Conservation (phyloP, 2,888 invertebrate species). For the Polydrusus cervinus region DNA sequence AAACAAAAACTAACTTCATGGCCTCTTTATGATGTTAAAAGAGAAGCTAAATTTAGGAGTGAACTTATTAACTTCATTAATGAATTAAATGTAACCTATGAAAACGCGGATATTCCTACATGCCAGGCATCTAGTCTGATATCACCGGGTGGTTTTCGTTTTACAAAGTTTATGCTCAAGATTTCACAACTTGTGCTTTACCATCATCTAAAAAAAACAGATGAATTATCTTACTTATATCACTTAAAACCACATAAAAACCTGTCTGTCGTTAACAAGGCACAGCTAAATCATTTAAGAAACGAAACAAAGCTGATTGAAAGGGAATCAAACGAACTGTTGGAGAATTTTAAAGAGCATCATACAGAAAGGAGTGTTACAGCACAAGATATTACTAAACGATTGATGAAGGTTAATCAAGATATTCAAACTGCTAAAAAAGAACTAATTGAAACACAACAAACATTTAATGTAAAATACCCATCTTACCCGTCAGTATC, state of each 20-base stretch:
- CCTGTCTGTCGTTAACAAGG: constrained; percentile 43
- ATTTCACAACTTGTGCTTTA: constrained; percentile 65
- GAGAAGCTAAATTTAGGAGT: constrained; percentile 65
- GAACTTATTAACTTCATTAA: constrained; percentile 65
- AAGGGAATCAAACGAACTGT: constrained; percentile 51
- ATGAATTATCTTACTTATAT: constrained; percentile 40
- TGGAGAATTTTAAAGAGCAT: constrained; percentile 56
- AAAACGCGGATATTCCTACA: constrained; percentile 64
- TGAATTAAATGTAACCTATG: constrained; percentile 63
- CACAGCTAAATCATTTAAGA: constrained; percentile 56
- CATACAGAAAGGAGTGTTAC: constrained; percentile 52
- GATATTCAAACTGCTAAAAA: constrained; percentile 52
- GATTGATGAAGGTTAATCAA: constrained; percentile 55
- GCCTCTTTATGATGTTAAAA: constrained; percentile 64
- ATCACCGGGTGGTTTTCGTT: constrained; percentile 67
- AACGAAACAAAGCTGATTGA: constrained; percentile 56
- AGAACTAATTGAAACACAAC: constrained; percentile 38
- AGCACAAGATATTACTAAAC: constrained; percentile 54
- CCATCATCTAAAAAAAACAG: constrained; percentile 60
- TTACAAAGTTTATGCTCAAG: constrained; percentile 66
- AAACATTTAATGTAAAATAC: constrained; percentile 54
- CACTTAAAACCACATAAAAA: constrained; percentile 52
- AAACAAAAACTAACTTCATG: constrained; percentile 64
- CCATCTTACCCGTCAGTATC: constrained; percentile 51
- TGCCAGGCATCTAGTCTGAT: constrained; percentile 67